These are phyloP conservation scores for Chelonus formosanus DNA, from an alignment of 2,888 invertebrate species.

Conservation along the genomic window DNA sequence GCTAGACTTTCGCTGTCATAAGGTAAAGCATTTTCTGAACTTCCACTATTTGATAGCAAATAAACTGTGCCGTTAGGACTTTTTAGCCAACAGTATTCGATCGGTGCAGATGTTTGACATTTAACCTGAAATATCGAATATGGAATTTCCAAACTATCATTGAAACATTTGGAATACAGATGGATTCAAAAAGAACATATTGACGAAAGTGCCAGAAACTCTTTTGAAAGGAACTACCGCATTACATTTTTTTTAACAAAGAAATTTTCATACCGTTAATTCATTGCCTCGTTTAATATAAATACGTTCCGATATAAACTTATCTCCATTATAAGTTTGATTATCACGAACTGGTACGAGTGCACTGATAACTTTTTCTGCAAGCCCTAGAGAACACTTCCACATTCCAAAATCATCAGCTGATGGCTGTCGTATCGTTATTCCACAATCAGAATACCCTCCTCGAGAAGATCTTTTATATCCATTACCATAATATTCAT, in stretches of 20 bases:
- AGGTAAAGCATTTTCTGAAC: constrained; percentile 30
- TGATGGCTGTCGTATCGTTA: constrained; percentile 49
- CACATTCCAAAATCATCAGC: constrained; percentile 52
- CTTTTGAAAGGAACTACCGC: too few relatives aligned
- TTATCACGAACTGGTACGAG: neutral
- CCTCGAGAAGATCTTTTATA: constrained; percentile 10
- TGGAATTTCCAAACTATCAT: too few relatives aligned
- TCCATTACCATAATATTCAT: constrained; percentile 51
- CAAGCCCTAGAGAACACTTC: constrained; percentile 48
- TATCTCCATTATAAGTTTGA: constrained; percentile 33
- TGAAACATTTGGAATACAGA: too few relatives aligned
- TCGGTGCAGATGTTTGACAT: too few relatives aligned
- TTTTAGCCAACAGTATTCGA: constrained; percentile 54
- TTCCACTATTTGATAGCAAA: constrained; percentile 38
- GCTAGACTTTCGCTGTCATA: constrained; percentile 51
- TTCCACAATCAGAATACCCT: constrained; percentile 47
- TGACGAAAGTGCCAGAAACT: too few relatives aligned
- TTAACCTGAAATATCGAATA: too few relatives aligned
- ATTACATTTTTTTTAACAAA: too few relatives aligned
- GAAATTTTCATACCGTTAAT: too few relatives aligned
- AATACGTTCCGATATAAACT: constrained; percentile 30
- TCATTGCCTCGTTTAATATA: too few relatives aligned
- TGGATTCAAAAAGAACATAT: too few relatives aligned
- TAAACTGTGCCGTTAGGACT: constrained; percentile 55
- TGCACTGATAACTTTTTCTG: neutral